These are phyloP conservation scores for Tachina lurida DNA, from an alignment of 2,888 invertebrate genomes.

Conservation along the genomic window DNA sequence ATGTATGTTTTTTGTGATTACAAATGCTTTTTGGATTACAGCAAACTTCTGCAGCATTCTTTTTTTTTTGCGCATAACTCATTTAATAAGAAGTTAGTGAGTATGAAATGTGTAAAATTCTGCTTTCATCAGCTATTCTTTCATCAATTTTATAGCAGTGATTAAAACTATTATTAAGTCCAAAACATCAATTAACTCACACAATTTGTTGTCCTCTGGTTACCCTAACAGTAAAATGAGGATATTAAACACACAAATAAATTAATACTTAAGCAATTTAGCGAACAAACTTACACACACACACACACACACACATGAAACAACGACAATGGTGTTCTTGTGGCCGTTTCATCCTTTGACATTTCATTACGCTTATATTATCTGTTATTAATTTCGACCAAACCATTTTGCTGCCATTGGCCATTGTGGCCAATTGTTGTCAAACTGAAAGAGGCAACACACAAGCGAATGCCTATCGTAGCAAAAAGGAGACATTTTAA, in stretches of 20 bases:
- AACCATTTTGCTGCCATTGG: conserved; percentile 69
- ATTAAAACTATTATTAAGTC: conserved; percentile 1
- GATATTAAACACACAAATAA: conserved; percentile 20
- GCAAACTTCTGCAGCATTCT: too few relatives aligned
- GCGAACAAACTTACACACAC: background rate
- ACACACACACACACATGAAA: background rate
- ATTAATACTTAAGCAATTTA: conserved; percentile 49
- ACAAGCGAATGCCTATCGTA: conserved; percentile 3
- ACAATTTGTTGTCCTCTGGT: conserved; percentile 13
- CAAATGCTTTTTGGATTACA: too few relatives aligned
- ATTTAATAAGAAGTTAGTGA: background rate
- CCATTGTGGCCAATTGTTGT: conserved; percentile 68
- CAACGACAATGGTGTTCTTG: conserved; percentile 29
- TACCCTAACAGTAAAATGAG: conserved; percentile 28
- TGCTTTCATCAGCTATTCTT: background rate
- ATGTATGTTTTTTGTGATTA: too few relatives aligned
- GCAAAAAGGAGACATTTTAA: conserved; percentile 22
- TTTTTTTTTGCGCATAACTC: background rate
- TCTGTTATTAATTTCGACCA: conserved; percentile 68
- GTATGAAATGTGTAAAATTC: background rate
- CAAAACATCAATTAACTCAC: background rate
- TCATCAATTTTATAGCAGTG: background rate
- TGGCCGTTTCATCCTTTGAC: conserved; percentile 63
- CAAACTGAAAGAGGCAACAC: conserved; percentile 35
- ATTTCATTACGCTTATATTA: conserved; percentile 69